Evolutionary conservation across 1,140 invertebrate genomes (phyloP), one percentile per base, ranked within the genome.

Genomic region (Polypedilum pembai): DNA sequence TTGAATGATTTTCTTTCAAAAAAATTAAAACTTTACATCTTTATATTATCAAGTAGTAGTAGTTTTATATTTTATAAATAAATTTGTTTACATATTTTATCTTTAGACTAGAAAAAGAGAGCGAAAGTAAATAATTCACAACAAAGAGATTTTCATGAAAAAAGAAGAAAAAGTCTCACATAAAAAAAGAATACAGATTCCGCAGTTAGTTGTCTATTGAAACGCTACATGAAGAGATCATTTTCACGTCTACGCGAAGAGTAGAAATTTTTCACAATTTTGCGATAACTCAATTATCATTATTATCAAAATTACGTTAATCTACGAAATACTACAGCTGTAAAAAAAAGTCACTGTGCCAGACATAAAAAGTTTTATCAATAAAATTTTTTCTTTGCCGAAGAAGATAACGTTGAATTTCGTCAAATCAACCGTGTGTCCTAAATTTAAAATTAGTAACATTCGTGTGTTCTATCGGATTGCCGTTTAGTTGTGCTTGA

Each of bases 341-440:
- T 12, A 56, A 56, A 15, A 56, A 56, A 8, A 15, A 56, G 45
- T 56, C 45, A 56, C n/a, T 56, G 45, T 56, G 45, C 45, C 45
- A 56, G 45, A 56, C 45, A n/a, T n/a, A n/a, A 56, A 56, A 56
- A 56, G 45, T 56, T 56, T 56, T 56, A 56, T 56, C 45, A 56
- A 56, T 56, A 56, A 56, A 12, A 15, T n/a, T n/a, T n/a, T 12
- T 8, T 12, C 45, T n/a, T n/a, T 56, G n/a, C 4, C 45, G 45
- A 15, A 4, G n/a, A 15, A 56, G 45, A 56, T 56, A 56, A 56
- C 45, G 45, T n/a, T n/a, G n/a, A n/a, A n/a, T 56, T 56, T n/a
- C n/a, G 8, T 56, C 12, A 56, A n/a, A n/a, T 56, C 45, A 33
- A 33, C 24, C 24, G 24, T 33, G 45, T 56, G 45, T n/a, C 45